Base-by-base conservation (phyloP, 2,113 vertebrate genomes). In the Pomatostomus ruficeps region DNA sequence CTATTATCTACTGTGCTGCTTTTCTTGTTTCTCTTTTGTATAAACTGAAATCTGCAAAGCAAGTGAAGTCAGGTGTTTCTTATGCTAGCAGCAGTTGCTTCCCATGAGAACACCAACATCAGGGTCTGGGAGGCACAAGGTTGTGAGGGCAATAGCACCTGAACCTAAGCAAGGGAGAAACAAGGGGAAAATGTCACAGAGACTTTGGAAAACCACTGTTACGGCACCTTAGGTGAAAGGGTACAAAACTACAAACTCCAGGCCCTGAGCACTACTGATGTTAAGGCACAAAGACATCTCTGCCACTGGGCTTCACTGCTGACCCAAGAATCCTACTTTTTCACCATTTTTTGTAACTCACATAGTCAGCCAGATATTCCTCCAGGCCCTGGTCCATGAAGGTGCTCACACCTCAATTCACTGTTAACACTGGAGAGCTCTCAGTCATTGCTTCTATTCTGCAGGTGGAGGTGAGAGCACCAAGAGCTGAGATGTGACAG, bases 11-110 rank as follows among this genome's bases (percentile, higher is more conserved):
- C n/a, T 43, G 18, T 25, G 26, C 7, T 71, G 33, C 2, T 65
- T 75, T 67, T 36, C 6, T 35, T 87, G 17, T 2, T 81, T 87
- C 57, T 36, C 7, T 68, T 85, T 70, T 46, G 28, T 57, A 10
- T 42, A 38, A 42, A 49, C 12, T 49, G 65, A 88, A 85, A 73
- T 62, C 20, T 58, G 19, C 26, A 79, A 73, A 58, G 14, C 2
- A 65, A 58, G 8, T 29, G 24, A 84, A 65, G 11, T 3, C 2
- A 25, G 18, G 28, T 42, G 14, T 58, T 91, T 57, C 62, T 57
- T 38, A 23, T 6, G 9, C 31, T 40, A 55, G 42, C 1, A 0
- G 7, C 28, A 33, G 24, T 61, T 0, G 0, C 26, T 68, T 76
- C 45, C 25, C 28, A 18, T 35, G 36, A 93, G 49, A 88, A 42